Evolutionary conservation across 2,113 vertebrate genomes (phyloP).

Genomic region (Cervus canadensis): DNA sequence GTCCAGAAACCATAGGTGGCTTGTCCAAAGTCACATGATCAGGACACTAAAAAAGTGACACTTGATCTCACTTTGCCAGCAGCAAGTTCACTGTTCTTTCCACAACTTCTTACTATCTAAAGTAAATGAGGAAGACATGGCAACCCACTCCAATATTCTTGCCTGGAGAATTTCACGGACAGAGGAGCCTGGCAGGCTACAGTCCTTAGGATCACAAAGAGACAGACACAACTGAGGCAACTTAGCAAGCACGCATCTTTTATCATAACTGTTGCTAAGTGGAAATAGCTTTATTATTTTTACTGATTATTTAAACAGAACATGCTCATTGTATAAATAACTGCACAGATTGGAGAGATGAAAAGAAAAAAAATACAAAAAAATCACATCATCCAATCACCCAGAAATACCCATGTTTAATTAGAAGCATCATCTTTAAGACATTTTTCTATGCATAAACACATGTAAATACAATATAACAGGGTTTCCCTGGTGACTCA

Average conservation of each 20-base stretch:
- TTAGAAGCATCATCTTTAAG: neutral
- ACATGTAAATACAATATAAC: neutral
- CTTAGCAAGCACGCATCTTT: neutral
- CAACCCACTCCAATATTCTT: neutral
- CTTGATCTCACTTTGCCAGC: neutral
- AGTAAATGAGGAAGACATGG: neutral
- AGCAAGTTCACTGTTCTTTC: neutral
- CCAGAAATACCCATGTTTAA: neutral
- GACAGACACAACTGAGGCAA: neutral
- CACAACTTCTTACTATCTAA: neutral
- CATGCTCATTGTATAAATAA: neutral
- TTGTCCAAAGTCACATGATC: neutral
- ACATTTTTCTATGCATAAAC: neutral
- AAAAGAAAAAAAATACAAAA: neutral
- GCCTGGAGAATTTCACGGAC: neutral
- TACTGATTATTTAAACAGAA: conserved; percentile 25
- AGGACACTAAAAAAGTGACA: neutral
- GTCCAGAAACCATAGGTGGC: neutral
- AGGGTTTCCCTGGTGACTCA: neutral
- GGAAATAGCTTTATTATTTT: neutral
- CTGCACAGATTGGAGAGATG: neutral
- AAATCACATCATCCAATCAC: neutral
- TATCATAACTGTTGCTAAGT: neutral
- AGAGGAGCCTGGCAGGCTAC: neutral
- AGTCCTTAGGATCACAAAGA: neutral